Evolutionary conservation across 37 sponge, comb jelly and placozoan species (phyloP), one percentile per base, ranked within the genome.

Genomic region (Cladorhizidae sp.): DNA sequence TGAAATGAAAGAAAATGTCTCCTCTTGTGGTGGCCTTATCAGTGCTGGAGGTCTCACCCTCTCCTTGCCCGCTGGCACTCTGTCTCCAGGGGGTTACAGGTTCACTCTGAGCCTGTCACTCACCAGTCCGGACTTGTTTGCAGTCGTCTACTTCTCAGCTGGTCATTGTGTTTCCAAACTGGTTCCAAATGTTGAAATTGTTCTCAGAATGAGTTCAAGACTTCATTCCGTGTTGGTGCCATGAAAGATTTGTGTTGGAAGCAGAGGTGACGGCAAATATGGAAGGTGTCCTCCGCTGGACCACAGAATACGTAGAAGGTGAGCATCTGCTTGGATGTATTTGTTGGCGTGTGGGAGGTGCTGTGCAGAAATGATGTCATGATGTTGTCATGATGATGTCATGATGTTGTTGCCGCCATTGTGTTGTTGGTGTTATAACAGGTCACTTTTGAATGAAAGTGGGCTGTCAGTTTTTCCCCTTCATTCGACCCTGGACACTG

Each of bases 281-380:
- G 18, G 25, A 61, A 59, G 80, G 80, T 14, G 23, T 25, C 32
- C 79, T 40, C 0, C 2, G 6, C 56, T 86, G 86, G 86, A 52
- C 61, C 8, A 69, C 33, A 28, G 78, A 74, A 22, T 42, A 69
- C 22, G 70, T 76, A 22, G 32, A 51, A 41, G 78, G 85, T 77
- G 36, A 70, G 73, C 17, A n/a, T n/a, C n/a, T n/a, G n/a, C n/a
- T n/a, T n/a, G n/a, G n/a, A n/a, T n/a, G n/a, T n/a, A n/a, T n/a
- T n/a, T n/a, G n/a, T n/a, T n/a, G n/a, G n/a, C n/a, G n/a, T n/a
- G n/a, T n/a, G n/a, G n/a, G n/a, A n/a, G n/a, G n/a, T n/a, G n/a
- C n/a, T n/a, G n/a, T n/a, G n/a, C n/a, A n/a, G n/a, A n/a, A n/a
- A n/a, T n/a, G n/a, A n/a, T n/a, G n/a, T n/a, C n/a, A n/a, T n/a